These are phyloP conservation scores for Molothrus aeneus DNA, from an alignment of 2,797 vertebrate species.

Conservation along the genomic window DNA sequence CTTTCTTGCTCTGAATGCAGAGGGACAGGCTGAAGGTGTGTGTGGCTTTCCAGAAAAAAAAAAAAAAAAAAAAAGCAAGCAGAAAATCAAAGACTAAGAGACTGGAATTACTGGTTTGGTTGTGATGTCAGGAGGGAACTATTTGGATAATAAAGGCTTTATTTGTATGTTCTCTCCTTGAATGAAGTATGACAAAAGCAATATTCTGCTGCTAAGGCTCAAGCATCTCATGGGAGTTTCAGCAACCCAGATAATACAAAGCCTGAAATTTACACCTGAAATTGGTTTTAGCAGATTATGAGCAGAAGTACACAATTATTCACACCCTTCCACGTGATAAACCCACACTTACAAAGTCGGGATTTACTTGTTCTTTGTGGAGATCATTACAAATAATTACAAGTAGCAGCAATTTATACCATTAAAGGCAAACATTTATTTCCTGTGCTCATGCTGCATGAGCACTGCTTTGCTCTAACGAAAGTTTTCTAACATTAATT, in stretches of 20 bases:
- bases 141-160: neutral
- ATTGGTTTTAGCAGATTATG: neutral
- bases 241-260: neutral
- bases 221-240: neutral
- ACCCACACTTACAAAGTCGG: rapidly evolving
- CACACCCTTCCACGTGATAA: neutral
- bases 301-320: neutral
- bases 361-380: neutral
- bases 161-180: rapidly evolving
- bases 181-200: neutral
- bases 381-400: neutral
- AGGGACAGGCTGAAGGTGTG: neutral
- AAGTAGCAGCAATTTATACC: neutral
- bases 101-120: neutral
- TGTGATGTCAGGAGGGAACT: neutral
- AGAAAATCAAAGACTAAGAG: neutral
- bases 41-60: neutral
- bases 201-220: neutral
- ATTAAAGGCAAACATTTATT: neutral
- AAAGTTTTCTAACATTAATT: neutral
- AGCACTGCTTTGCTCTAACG: neutral
- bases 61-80: neutral
- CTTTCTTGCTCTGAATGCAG: neutral
- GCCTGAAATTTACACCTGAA: neutral
- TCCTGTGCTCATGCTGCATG: neutral